phyloP scores from a whole-genome alignment of 2,888 invertebrate species.

The Athalia circularis region DNA sequence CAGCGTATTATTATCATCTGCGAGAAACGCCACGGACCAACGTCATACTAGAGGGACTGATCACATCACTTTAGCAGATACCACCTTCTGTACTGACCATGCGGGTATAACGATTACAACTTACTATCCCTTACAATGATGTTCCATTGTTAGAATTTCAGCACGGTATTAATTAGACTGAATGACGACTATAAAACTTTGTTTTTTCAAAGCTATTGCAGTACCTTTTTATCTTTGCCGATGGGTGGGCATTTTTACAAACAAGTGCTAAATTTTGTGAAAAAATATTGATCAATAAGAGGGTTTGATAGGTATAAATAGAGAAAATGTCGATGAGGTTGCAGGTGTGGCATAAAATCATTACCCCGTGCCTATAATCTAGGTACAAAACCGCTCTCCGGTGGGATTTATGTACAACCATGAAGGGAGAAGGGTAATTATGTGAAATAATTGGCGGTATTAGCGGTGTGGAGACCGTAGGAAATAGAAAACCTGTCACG shows the following conservation, averaged over 20 bases:
- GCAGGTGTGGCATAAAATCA: slow-evolving; percentile 27
- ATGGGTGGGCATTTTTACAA: no score
- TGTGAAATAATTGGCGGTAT: slow-evolving; percentile 24
- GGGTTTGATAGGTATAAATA: no score
- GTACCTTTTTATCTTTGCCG: no score
- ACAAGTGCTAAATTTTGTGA: no score
- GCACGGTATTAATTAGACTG: no score
- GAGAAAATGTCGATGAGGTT: neutral
- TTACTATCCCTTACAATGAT: neutral
- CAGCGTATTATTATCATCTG: neutral
- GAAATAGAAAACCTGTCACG: slow-evolving; percentile 34
- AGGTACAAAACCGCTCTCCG: neutral
- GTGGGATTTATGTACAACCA: slow-evolving; percentile 22
- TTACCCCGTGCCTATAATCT: neutral
- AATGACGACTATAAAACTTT: no score
- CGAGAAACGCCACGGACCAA: neutral
- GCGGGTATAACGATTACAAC: neutral
- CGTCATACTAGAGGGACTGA: neutral
- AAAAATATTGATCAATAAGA: no score
- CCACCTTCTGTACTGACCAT: neutral
- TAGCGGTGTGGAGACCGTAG: neutral
- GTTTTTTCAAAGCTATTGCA: no score
- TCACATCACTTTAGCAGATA: neutral
- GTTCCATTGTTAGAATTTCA: neutral
- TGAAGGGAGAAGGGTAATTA: slow-evolving; percentile 22